A percentile compares a stretch with the other conserved stretches of the same genome.
Conservation (phyloP, 23 tunicate genomes). For the Ascidia mentula region DNA sequence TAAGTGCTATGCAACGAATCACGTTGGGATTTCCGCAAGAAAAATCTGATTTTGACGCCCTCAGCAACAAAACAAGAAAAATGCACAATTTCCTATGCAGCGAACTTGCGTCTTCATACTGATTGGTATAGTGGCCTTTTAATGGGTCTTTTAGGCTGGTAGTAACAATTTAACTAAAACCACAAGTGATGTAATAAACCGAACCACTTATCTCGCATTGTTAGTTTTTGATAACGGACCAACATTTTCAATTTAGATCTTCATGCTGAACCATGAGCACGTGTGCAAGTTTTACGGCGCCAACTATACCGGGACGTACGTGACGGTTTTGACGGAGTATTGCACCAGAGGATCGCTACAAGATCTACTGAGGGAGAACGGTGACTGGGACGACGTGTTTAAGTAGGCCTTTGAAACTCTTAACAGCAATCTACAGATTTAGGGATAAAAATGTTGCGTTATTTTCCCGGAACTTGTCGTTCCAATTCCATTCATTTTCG, state of each 20-base stretch:
- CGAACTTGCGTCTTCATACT: not conserved
- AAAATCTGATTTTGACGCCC: too few species aligned
- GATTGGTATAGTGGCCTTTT: not conserved
- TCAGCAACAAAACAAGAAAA: too few species aligned
- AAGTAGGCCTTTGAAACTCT: too few species aligned
- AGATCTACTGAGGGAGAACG: constrained; percentile 49
- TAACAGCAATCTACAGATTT: too few species aligned
- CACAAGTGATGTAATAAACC: not conserved
- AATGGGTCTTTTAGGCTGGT: not conserved
- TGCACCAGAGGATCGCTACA: constrained; percentile 75
- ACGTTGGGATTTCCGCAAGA: too few species aligned
- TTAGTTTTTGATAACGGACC: not conserved
- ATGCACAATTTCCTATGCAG: too few species aligned
- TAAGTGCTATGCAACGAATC: too few species aligned
- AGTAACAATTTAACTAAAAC: not conserved
- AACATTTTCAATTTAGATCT: constrained; percentile 29
- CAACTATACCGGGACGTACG: constrained; percentile 35
- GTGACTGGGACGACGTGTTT: constrained; percentile 63
- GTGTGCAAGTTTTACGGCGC: constrained; percentile 80
- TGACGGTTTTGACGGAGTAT: constrained; percentile 53
- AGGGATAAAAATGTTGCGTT: too few species aligned
- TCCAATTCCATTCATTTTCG: too few species aligned
- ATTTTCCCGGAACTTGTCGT: too few species aligned
- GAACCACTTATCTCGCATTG: too few species aligned
- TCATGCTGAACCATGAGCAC: constrained; percentile 68